These are phyloP conservation scores for Phyto melanocephala DNA, from an alignment of 2,888 invertebrate genomes.

Conservation along the genomic window DNA sequence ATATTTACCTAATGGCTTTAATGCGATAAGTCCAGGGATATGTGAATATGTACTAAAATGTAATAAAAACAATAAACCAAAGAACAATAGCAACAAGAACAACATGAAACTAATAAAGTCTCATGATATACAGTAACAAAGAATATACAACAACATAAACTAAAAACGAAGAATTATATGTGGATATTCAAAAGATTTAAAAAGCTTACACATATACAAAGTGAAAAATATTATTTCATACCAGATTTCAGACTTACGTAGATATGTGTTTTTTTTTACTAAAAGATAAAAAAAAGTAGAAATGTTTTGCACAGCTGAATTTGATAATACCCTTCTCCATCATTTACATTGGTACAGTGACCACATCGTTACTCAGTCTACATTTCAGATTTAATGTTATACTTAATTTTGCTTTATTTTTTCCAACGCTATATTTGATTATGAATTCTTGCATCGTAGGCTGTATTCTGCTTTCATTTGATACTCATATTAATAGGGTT, in stretches of 20 bases:
- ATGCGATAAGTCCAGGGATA: constrained; percentile 4
- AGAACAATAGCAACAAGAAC: background rate
- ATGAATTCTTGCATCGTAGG: no score
- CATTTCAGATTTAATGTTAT: no score
- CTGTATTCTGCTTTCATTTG: no score
- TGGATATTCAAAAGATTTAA: background rate
- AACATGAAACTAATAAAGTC: constrained; percentile 22
- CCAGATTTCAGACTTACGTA: background rate
- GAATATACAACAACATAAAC: background rate
- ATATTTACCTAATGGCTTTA: constrained; percentile 20
- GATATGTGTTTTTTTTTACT: no score
- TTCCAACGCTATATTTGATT: no score
- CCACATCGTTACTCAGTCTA: no score
- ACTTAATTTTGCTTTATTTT: no score
- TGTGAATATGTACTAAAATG: background rate
- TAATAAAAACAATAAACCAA: constrained; percentile 15
- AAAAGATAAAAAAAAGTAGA: no score
- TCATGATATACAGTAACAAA: background rate
- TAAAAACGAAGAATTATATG: background rate
- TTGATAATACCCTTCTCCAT: no score
- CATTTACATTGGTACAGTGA: no score
- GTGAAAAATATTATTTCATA: background rate
- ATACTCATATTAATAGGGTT: no score
- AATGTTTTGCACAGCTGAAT: no score
- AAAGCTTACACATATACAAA: background rate